Evolutionary conservation across 1,140 invertebrate species (phyloP).

Genomic region (Drosophila nannoptera): DNA sequence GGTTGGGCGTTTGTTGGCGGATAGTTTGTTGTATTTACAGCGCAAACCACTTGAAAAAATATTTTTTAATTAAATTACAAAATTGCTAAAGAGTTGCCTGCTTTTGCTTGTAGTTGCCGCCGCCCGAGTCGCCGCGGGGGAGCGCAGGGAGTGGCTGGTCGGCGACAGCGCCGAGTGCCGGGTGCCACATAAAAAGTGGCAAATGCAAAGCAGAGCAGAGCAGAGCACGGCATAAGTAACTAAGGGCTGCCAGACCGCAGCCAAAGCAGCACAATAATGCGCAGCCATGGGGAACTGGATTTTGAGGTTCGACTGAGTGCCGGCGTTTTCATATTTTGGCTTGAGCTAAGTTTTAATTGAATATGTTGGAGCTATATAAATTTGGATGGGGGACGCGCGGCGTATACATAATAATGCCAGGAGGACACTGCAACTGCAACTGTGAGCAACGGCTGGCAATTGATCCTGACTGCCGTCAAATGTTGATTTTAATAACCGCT

Average conservation of each 20-base stretch:
- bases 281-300: conserved; percentile 1
- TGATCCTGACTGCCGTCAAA: conserved; percentile 30
- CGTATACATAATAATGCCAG: neutral
- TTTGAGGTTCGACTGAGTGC: conserved; percentile 5
- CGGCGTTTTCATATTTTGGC: neutral
- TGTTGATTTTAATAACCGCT: conserved; percentile 50
- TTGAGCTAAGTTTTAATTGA: conserved; percentile 14
- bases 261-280: conserved; percentile 54
- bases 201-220: conserved; percentile 32
- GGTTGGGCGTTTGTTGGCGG: conserved; percentile 10
- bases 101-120: neutral
- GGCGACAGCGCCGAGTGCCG: neutral
- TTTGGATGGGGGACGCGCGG: neutral
- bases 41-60: conserved; percentile 77
- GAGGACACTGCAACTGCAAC: conserved; percentile 39
- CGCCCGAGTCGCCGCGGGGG: neutral
- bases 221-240: conserved; percentile 16
- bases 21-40: conserved; percentile 77
- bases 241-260: conserved; percentile 39
- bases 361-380: neutral
- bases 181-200: conserved; percentile 23
- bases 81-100: conserved; percentile 72
- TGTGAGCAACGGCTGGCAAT: conserved; percentile 44
- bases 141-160: neutral
- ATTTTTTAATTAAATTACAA: conserved; percentile 78